Conservation (phyloP, 30 jellyfish, hydroid and myxozoan species). For the Rhopilema esculentum region DNA sequence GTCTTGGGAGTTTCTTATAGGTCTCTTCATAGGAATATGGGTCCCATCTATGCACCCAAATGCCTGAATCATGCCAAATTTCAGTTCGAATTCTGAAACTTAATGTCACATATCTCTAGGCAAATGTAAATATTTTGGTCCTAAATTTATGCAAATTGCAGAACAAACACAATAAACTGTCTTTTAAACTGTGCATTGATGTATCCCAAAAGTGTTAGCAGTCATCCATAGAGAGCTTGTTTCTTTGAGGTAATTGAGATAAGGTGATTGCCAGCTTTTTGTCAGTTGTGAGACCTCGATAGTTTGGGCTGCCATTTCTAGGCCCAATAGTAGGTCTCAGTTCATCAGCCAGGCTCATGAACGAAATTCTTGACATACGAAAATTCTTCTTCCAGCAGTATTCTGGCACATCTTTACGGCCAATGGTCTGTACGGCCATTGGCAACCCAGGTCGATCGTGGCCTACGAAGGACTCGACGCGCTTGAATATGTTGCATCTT, state of each 20-base stretch:
- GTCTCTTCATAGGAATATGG: constrained; percentile 41
- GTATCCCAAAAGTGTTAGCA: constrained; percentile 73
- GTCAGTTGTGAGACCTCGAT: constrained; percentile 42
- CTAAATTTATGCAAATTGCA: constrained; percentile 27
- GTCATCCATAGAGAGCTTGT: constrained; percentile 68
- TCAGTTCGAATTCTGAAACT: constrained; percentile 39
- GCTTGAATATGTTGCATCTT: constrained; percentile 37
- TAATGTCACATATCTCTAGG: constrained; percentile 41
- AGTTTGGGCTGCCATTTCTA: constrained; percentile 44
- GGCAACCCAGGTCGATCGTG: constrained; percentile 29
- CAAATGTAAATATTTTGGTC: constrained; percentile 46
- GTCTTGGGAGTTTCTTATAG: constrained; percentile 33
- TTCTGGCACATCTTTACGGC: neutral
- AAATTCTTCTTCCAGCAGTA: constrained; percentile 56
- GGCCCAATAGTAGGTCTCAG: constrained; percentile 57
- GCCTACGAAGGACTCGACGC: constrained; percentile 29
- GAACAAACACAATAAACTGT: constrained; percentile 33
- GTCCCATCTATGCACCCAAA: constrained; percentile 81
- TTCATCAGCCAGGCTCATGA: constrained; percentile 30
- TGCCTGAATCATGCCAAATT: constrained; percentile 70
- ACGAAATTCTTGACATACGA: constrained; percentile 48
- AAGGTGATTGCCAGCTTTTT: constrained; percentile 65
- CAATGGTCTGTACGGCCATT: too few relatives aligned
- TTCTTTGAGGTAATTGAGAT: constrained; percentile 68
- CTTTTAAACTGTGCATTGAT: constrained; percentile 53